Conservation (phyloP, 1,140 invertebrate genomes). For the Pachyrhynchus sulphureomaculatus region DNA sequence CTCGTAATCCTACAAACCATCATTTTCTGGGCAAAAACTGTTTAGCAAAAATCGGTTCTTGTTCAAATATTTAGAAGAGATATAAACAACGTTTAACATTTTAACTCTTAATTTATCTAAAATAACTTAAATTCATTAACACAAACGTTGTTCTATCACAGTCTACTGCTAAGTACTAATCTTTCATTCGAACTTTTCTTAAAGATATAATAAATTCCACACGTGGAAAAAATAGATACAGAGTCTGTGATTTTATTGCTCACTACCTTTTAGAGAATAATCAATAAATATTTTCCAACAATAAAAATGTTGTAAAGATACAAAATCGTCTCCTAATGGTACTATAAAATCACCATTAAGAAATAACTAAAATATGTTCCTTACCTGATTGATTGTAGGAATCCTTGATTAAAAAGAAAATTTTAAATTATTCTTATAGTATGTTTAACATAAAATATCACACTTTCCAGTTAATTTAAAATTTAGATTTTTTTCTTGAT, state of each 20-base stretch:
- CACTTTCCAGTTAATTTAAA: too few relatives aligned
- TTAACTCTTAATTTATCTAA: too few relatives aligned
- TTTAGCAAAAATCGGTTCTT: too few relatives aligned
- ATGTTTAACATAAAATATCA: too few relatives aligned
- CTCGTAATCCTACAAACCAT: too few relatives aligned
- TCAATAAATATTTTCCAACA: constrained; percentile 18
- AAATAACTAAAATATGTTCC: constrained; percentile 16
- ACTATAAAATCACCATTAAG: constrained; percentile 18
- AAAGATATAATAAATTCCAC: background rate
- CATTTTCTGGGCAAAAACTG: too few relatives aligned
- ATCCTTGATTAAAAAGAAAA: background rate
- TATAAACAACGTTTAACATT: too few relatives aligned
- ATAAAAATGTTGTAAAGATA: constrained; percentile 25
- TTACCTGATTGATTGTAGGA: constrained; percentile 11
- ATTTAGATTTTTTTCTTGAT: too few relatives aligned
- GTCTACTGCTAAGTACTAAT: background rate
- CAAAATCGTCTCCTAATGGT: constrained; percentile 17
- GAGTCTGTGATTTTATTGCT: constrained; percentile 7
- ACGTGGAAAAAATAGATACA: background rate
- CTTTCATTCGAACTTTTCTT: background rate
- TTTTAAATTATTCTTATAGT: too few relatives aligned
- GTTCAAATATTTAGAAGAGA: too few relatives aligned
- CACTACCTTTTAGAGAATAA: constrained; percentile 8
- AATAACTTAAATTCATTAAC: background rate
- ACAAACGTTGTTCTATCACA: constrained; percentile 4